Conservation (phyloP, 35 echinoderm and acorn worm species). For the Amphiura filiformis region DNA sequence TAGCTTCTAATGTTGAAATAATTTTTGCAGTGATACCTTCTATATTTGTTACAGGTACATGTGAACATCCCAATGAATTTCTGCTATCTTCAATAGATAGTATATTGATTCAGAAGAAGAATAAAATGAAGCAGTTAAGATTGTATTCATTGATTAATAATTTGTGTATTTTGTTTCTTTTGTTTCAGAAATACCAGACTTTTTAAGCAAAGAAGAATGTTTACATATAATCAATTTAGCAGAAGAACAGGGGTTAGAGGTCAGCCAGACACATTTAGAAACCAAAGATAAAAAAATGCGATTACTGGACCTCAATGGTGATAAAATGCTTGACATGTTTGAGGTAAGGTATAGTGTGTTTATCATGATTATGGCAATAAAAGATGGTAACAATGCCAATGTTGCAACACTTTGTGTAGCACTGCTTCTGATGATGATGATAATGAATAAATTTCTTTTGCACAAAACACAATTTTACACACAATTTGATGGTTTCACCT, state of each 20-base stretch:
- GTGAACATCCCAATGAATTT: too few species aligned
- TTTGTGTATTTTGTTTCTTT: too few species aligned
- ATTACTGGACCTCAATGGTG: constrained; percentile 64
- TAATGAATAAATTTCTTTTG: too few species aligned
- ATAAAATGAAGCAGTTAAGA: too few species aligned
- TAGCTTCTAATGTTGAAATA: too few species aligned
- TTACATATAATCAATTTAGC: constrained; percentile 76
- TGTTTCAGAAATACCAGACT: constrained; percentile 72
- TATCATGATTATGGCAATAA: background rate
- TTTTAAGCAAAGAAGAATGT: constrained; percentile 80
- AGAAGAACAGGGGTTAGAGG: constrained; percentile 57
- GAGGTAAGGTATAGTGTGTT: constrained; percentile 47
- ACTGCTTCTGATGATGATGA: background rate
- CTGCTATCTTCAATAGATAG: too few species aligned
- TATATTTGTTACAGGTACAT: too few species aligned
- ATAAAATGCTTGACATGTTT: constrained; percentile 53
- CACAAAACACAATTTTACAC: too few species aligned
- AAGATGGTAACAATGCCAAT: background rate
- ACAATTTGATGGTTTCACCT: background rate
- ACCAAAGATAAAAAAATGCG: constrained; percentile 19
- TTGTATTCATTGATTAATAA: too few species aligned
- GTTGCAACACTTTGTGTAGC: background rate
- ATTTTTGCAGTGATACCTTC: too few species aligned
- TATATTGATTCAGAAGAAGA: too few species aligned
- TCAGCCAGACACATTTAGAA: constrained; percentile 43